Base-by-base conservation (phyloP, 2,797 vertebrate species). In the Sorex maritimensis region DNA sequence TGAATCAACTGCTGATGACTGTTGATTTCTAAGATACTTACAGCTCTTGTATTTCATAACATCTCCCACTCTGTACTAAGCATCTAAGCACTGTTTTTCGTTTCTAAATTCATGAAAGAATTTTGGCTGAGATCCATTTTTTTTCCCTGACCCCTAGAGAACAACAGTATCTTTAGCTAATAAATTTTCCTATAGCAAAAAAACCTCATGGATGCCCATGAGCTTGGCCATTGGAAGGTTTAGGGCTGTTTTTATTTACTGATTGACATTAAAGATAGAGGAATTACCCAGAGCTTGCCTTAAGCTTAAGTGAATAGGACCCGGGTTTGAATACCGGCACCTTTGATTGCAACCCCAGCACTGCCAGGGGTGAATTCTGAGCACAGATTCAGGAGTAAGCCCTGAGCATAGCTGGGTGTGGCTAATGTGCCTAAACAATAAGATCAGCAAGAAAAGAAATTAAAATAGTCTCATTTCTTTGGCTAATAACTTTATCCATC, bases 31-130 rank as follows among this genome's bases (percentile, higher is more conserved):
- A 93, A 95, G 41, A 58, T 30, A 81, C 1, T 24, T 75, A 68
- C 77, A 34, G 68, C 73, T 95, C 81, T 74, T 58, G 6, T 90
- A 90, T 72, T 92, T 89, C 81, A 93, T 91, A 83, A 88, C 74
- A 88, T 81, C 61, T 91, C 93, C 63, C 55, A 93, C 83, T 82
- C 92, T 80, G 86, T 92, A 90, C 65, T 74, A 95, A 93, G 72
- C 55, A 95, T 88, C 58, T 74, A 95, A 93, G 72, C 46, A 95
- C 0, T 79, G 67, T 52, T 93, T 91, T 90, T 73, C 81, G 82
- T 92, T 86, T 90, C 93, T 91, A 52, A 94, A 95, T 82, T 93
- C 72, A 90, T 72, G 52, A 88, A 93, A 93, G 82, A 75, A 38
- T 84, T 91, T 34, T 89, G 87, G 58, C 67, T 91, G 21, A 92